Percentiles rank a stretch among this genome's conserved stretches.
Conservation (phyloP, 2,888 invertebrate species). For the Leptinotarsa rubiginosa region DNA sequence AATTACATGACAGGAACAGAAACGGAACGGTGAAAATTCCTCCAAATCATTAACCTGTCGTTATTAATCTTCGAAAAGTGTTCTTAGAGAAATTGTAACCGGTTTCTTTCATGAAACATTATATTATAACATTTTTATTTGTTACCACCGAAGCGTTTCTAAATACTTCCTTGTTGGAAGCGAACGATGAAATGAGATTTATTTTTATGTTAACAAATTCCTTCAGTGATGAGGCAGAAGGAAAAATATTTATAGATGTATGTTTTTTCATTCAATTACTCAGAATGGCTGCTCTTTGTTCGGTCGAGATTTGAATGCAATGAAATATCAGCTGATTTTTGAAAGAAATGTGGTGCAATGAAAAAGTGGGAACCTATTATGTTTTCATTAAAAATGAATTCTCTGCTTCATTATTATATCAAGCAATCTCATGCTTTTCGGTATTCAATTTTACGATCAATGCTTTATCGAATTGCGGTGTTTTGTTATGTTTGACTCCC, state of each 20-base stretch:
- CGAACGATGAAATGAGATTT: neutral
- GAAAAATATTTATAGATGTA: neutral
- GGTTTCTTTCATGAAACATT: conserved; percentile 7
- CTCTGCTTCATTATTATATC: too few relatives aligned
- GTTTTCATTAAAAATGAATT: too few relatives aligned
- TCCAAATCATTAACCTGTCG: conserved; percentile 28
- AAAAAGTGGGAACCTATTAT: too few relatives aligned
- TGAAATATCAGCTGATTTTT: neutral
- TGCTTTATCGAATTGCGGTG: too few relatives aligned
- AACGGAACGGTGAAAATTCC: conserved; percentile 29
- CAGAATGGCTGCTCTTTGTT: neutral
- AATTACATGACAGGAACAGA: conserved; percentile 39
- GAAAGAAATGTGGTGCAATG: neutral
- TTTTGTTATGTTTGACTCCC: too few relatives aligned
- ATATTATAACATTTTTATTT: conserved; percentile 6
- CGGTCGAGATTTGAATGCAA: neutral
- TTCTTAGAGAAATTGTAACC: neutral
- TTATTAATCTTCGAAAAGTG: conserved; percentile 16
- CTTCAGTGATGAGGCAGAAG: neutral
- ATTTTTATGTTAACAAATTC: neutral
- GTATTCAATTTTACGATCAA: too few relatives aligned
- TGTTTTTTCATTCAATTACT: neutral
- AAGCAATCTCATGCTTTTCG: too few relatives aligned
- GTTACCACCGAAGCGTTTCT: neutral
- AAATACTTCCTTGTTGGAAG: neutral